Base-by-base conservation (phyloP, 2,113 vertebrate species). In the Sylvietta virens region DNA sequence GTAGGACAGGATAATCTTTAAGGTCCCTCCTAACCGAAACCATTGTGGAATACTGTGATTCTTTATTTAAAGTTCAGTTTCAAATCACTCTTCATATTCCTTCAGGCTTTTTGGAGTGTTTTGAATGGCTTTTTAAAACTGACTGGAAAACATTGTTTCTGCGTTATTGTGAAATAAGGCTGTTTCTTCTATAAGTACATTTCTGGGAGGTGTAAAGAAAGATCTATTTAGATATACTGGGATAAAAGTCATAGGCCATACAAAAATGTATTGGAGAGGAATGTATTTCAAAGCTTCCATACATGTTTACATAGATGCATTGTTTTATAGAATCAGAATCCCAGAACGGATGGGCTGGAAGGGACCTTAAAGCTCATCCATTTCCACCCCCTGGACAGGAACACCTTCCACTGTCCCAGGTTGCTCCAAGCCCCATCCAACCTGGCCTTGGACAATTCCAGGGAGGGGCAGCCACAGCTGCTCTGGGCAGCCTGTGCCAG, bases 401-500 rank as follows among this genome's bases (percentile, higher is more conserved):
- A 27, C 21, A 17, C 13, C 39, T 72, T 37, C 67, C 33, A 61
- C 39, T 24, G 0, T 11, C 21, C 17, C 48, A 45, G 39, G 8
- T 0, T 45, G 27, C 47, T 54, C 39, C 48, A 72, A 72, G 39
- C 39, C 27, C 57, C 0, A 0, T 45, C 33, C 48, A 72, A 0
- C 22, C 57, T 37, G 57, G 22, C 67, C 47, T 62, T 53, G 27
- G 42, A 14, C 51, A 48, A 3, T 67, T 2, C 35, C 64, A 69
- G n/a, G 39, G 45, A 61, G 31, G 31, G 33, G 26, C 47, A 72
- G 57, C 27, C 47, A 37, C 57, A 83, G 33, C 47, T 71, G 8
- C 47, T 83, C 47, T 71, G 47, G 56, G 10, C 20, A 72, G 0
- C 11, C 33, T 61, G 33, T 13, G 8, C 57, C 14, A 53, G 57